These are phyloP conservation scores for Phaetusa simplex DNA, from an alignment of 2,113 vertebrate species.

Conservation along the genomic window DNA sequence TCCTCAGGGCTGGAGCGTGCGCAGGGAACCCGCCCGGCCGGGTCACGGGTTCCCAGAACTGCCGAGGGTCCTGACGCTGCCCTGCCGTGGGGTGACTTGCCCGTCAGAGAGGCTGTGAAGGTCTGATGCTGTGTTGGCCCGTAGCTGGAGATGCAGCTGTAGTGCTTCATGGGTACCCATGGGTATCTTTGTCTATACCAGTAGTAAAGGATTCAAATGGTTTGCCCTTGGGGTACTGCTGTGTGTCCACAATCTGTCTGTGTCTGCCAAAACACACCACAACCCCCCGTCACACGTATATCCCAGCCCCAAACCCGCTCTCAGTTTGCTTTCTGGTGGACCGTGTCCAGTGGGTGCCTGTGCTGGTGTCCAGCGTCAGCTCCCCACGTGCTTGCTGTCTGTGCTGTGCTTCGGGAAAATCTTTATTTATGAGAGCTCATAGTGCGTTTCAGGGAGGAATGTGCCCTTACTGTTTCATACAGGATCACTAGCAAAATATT, in stretches of 20 bases:
- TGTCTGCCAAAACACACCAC: neutral
- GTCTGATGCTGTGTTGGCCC: neutral
- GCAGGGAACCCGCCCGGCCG: accelerated
- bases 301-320: neutral
- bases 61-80: neutral
- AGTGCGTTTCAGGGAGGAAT: neutral
- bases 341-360: neutral
- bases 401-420: neutral
- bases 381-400: accelerated
- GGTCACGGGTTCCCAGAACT: neutral
- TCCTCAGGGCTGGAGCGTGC: accelerated
- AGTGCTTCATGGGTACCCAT: neutral
- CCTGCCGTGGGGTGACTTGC: accelerated
- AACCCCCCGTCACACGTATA: too few relatives aligned
- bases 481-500: neutral
- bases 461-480: neutral
- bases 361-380: neutral
- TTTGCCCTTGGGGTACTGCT: neutral
- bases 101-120: neutral
- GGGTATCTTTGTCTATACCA: neutral
- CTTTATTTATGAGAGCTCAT: neutral
- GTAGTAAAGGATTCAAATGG: neutral
- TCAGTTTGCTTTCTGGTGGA: neutral
- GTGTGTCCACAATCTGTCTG: neutral
- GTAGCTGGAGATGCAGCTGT: neutral